Base-by-base conservation (phyloP, 2,888 invertebrate genomes). In the Caenorhabditis uteleia region DNA sequence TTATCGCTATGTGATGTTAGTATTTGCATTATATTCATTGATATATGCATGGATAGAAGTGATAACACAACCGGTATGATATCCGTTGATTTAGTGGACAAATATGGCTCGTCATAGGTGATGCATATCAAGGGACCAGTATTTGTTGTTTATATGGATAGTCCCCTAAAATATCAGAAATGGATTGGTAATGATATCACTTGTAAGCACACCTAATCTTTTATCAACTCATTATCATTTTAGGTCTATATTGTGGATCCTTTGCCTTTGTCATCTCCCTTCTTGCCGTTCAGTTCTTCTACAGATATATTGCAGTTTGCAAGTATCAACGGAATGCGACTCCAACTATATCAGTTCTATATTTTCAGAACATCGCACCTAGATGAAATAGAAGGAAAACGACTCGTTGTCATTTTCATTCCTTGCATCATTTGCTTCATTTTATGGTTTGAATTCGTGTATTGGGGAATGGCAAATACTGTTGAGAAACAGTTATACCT, bases 201-300 rank as follows among this genome's bases (percentile, higher is more conserved):
- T 1, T 51, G 59, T n/a, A n/a, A n/a, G n/a, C n/a, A n/a, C n/a
- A n/a, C n/a, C n/a, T n/a, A n/a, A n/a, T n/a, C n/a, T n/a, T n/a
- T n/a, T n/a, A n/a, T n/a, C n/a, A n/a, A n/a, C n/a, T n/a, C n/a
- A n/a, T n/a, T n/a, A n/a, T n/a, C n/a, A n/a, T n/a, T n/a, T n/a
- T n/a, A n/a, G n/a, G n/a, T 23, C 43, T 59, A 23, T 59, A 59
- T 29, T 59, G 59, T 31, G 47, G 46, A 12, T 59, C 51, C 2
- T 59, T 59, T 23, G 59, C 59, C 10, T 25, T 51, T 2, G 34
- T 34, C 21, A 59, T 59, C n/a, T 34, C 59, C 12, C 46, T 59
- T 12, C 45, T 59, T 0, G 51, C 50, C 8, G 46, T 51, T 36
- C 59, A 59, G 31, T 59, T 59, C 14, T 53, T 27, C 27, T 51